A percentile compares a stretch with the other conserved stretches of the same genome.
Evolutionary conservation across 2,888 invertebrate species (phyloP).

Genomic region (Coremacera marginata): DNA sequence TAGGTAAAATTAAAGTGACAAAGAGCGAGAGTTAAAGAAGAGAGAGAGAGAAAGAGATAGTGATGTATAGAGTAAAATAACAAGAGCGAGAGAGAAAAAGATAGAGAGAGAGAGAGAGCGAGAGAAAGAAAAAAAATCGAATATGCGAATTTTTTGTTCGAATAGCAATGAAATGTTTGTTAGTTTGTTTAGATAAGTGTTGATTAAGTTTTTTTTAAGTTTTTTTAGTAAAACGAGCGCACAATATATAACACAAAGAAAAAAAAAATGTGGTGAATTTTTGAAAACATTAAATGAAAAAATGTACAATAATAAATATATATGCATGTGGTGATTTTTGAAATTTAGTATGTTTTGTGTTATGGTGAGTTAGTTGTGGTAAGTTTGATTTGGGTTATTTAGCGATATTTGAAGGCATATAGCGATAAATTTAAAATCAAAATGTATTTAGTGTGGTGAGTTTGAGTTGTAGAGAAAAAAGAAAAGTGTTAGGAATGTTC

Average conservation of each 20-base stretch:
- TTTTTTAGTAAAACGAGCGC: background rate
- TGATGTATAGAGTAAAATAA: too few relatives aligned
- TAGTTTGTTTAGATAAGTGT: conserved; percentile 16
- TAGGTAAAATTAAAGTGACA: conserved; percentile 34
- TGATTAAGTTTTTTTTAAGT: background rate
- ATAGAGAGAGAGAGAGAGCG: conserved; percentile 26
- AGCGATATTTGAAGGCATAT: too few relatives aligned
- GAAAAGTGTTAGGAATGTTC: too few relatives aligned
- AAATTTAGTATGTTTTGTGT: background rate
- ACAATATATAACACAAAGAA: conserved; percentile 11
- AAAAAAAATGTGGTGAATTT: conserved; percentile 14
- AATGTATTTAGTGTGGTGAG: background rate
- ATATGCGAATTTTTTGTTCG: conserved; percentile 24
- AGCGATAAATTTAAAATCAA: too few relatives aligned
- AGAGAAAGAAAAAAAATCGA: conserved; percentile 34
- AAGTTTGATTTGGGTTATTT: too few relatives aligned
- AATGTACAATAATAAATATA: background rate
- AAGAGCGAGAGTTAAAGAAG: conserved; percentile 18
- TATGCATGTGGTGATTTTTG: background rate
- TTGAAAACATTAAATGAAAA: background rate
- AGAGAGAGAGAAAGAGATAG: conserved; percentile 3
- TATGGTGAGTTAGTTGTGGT: background rate
- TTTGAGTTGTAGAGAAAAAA: background rate
- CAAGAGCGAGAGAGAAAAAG: background rate
- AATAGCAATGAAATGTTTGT: conserved; percentile 20